Evolutionary conservation across 2,797 vertebrate species (phyloP).

Genomic region (Chelon auratus): DNA sequence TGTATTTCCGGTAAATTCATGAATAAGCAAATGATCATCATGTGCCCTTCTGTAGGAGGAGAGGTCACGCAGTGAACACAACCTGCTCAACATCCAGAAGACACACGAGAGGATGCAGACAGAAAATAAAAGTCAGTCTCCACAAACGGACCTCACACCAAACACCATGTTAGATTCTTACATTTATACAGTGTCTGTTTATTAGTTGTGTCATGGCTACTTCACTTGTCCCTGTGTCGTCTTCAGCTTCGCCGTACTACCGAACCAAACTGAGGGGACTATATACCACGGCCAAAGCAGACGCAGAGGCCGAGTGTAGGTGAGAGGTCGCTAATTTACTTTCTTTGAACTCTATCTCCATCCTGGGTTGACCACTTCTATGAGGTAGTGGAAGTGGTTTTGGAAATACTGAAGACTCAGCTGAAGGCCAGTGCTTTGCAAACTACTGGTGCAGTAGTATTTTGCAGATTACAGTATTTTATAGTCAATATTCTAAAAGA

Average conservation of each 20-base stretch:
- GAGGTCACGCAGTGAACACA: conserved; percentile 92
- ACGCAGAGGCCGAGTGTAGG: conserved; percentile 94
- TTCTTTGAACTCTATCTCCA: too few relatives aligned
- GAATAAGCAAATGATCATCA: not conserved
- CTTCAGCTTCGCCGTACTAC: conserved; percentile 91
- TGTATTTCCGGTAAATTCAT: too few relatives aligned
- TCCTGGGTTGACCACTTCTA: too few relatives aligned
- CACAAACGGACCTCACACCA: not conserved
- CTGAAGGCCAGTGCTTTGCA: too few relatives aligned
- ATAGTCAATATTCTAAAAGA: too few relatives aligned
- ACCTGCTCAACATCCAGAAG: conserved; percentile 95
- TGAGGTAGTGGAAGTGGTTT: too few relatives aligned
- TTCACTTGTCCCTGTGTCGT: not conserved
- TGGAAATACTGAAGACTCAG: too few relatives aligned
- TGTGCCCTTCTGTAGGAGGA: conserved; percentile 86
- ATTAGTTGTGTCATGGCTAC: not conserved
- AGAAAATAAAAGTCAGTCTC: conserved; percentile 90
- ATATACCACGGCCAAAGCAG: conserved; percentile 93
- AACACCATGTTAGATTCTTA: not conserved
- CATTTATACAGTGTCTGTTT: not conserved
- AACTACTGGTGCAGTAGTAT: too few relatives aligned
- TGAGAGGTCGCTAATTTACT: conserved; percentile 56
- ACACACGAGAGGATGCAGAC: conserved; percentile 96
- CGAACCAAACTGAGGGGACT: conserved; percentile 93
- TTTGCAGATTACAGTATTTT: too few relatives aligned